Evolutionary conservation across 2,888 invertebrate species (phyloP), one percentile per base, ranked within the genome.

Genomic region (Biston betularia): DNA sequence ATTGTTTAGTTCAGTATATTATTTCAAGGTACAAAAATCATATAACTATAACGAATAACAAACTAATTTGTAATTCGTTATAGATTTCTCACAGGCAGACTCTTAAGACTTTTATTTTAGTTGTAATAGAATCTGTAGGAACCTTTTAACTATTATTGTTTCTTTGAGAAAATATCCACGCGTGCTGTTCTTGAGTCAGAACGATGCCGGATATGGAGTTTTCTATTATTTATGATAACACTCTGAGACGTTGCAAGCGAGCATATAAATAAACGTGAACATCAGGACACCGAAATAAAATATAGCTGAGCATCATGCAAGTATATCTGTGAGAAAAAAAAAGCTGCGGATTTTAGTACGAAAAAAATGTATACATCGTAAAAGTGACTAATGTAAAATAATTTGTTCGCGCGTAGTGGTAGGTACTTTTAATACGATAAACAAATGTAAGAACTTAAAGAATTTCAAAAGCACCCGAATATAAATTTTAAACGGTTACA

Each of bases 161-260:
- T 68, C 58, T 24, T 56, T 46, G 65, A 61, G 65, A 72, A 74
- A 70, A 70, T 55, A 70, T 69, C 53, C 46, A 65, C 59, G 63
- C 57, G 42, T 58, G 55, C 67, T 63, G 70, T 59, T 65, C 59
- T 33, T 45, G 68, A 62, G 60, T 49, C 65, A 70, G 65, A 77
- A 62, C 71, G 70, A 72, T 70, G 65, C 66, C 49, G 66, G 70
- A 67, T 52, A 67, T 52, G 62, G 63, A 59, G 48, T 69, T 69
- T 57, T 56, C 70, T 60, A 58, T 80, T 82, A 79, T 79, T 80
- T 79, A 80, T 76, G 75, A 75, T 75, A 72, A 71, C 74, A 76
- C 73, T 75, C 69, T 58, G 66, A 69, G 71, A 69, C 71, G 66
- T 65, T 75, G 72, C 73, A 74, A 65, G 65, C 77, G 63, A 63